Conservation (phyloP, 2,888 invertebrate genomes). For the Parnassius orleans region DNA sequence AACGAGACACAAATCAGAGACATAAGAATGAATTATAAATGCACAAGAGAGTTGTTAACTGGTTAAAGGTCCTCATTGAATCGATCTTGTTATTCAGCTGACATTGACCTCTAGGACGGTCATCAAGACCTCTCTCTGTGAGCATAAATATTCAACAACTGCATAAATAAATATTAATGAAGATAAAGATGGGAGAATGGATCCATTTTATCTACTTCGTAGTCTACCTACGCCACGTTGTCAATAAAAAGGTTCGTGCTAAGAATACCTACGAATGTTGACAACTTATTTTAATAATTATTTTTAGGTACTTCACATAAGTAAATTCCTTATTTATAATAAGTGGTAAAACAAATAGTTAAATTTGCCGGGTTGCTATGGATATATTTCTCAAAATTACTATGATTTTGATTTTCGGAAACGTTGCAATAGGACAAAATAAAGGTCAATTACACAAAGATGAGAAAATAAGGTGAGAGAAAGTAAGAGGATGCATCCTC, state of each 20-base stretch:
- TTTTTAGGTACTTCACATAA: neutral
- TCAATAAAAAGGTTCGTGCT: constrained; percentile 14
- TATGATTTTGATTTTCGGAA: no score
- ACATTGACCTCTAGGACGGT: constrained; percentile 71
- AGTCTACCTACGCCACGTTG: constrained; percentile 30
- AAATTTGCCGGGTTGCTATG: no score
- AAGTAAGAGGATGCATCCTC: no score
- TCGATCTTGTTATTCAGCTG: constrained; percentile 53
- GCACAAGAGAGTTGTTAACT: constrained; percentile 2
- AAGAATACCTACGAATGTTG: constrained; percentile 2
- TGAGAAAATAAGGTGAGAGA: no score
- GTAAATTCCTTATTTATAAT: no score
- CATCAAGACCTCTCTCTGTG: constrained; percentile 60
- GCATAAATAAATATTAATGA: constrained; percentile 63
- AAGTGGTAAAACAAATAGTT: no score
- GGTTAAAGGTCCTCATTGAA: constrained; percentile 41
- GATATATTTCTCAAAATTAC: no score
- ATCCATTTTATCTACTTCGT: constrained; percentile 35
- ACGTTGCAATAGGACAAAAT: no score
- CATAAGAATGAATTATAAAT: constrained; percentile 37
- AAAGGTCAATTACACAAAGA: no score
- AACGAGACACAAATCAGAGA: constrained; percentile 42
- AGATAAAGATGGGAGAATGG: constrained; percentile 48
- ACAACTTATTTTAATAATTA: neutral
- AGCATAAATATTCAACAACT: constrained; percentile 63